phyloP scores from a whole-genome alignment of 2,797 vertebrate species.

The Lemur catta region DNA sequence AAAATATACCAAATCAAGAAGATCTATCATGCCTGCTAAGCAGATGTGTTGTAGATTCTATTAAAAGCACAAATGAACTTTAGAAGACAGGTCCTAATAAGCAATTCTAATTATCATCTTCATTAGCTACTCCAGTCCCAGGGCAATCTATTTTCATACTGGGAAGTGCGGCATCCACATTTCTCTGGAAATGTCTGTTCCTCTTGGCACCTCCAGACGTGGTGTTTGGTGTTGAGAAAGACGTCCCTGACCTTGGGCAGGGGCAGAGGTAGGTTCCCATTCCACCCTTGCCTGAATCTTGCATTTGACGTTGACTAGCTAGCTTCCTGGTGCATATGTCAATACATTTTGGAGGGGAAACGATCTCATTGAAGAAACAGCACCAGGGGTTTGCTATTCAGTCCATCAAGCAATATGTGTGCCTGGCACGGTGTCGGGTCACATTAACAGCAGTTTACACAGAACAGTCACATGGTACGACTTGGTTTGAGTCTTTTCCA shows the following conservation, averaged over 20 bases:
- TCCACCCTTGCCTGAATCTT: background rate
- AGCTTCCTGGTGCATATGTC: fast-evolving
- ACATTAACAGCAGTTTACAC: fast-evolving
- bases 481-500: background rate
- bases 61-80: conserved; percentile 63
- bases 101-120: conserved; percentile 66
- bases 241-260: conserved; percentile 1
- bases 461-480: fast-evolving
- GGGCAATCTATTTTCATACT: background rate
- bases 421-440: fast-evolving
- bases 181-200: background rate
- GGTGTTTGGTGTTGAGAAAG: background rate
- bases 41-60: conserved; percentile 61
- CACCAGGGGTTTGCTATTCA: background rate
- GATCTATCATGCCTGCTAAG: conserved; percentile 8
- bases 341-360: background rate
- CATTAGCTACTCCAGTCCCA: conserved; percentile 56
- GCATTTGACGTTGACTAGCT: fast-evolving
- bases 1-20: conserved; percentile 45
- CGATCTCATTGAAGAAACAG: background rate
- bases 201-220: background rate
- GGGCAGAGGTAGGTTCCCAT: background rate
- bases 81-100: conserved; percentile 63
- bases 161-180: background rate
- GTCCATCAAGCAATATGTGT: too few relatives aligned